Percentiles rank a stretch among this genome's conserved stretches.
Evolutionary conservation across 2,113 vertebrate species (phyloP).

Genomic region (Elaphurus davidianus): DNA sequence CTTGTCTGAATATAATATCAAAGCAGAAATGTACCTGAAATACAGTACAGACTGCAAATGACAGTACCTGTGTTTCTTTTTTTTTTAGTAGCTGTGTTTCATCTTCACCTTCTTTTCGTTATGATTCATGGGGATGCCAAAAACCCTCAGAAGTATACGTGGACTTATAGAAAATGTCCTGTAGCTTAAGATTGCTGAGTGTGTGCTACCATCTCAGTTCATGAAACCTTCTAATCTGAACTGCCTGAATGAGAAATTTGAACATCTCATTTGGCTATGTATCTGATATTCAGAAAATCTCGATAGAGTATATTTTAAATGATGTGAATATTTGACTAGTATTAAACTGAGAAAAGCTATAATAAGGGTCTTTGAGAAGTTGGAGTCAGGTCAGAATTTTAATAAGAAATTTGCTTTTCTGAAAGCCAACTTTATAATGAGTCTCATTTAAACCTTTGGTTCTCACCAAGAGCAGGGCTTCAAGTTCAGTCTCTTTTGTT

Average conservation of each 20-base stretch:
- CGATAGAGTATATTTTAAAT: background rate
- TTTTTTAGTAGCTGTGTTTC: background rate
- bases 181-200: background rate
- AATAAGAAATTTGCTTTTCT: constrained; percentile 35
- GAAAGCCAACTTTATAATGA: constrained; percentile 32
- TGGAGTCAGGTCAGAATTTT: background rate
- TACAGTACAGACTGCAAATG: background rate
- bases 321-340: background rate
- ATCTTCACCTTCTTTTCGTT: background rate
- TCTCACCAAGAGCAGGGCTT: constrained; percentile 26
- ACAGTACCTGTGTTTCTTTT: background rate
- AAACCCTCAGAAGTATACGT: background rate
- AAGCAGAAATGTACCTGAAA: background rate
- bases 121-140: background rate
- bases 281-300: constrained; percentile 27
- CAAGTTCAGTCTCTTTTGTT: background rate
- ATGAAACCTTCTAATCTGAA: background rate
- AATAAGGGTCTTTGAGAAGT: background rate
- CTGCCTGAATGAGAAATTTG: background rate
- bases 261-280: background rate
- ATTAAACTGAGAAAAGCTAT: background rate
- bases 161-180: background rate
- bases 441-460: background rate
- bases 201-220: background rate
- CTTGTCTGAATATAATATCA: constrained; percentile 6